phyloP scores from a whole-genome alignment of 2,113 vertebrate species.

The Pelusios castaneus region DNA sequence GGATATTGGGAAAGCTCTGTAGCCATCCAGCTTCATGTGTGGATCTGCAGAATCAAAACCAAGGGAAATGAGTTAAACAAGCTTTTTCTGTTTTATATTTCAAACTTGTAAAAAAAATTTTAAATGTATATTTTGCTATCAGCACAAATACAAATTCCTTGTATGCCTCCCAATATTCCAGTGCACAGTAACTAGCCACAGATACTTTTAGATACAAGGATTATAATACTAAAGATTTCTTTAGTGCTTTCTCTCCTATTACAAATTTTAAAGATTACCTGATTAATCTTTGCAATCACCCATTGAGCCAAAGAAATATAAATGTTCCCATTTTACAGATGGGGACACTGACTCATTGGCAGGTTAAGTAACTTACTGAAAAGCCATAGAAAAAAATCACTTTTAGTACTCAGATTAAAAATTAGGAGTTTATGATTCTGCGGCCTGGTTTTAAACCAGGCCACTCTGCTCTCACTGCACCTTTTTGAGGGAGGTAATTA shows the following conservation, averaged over 20 bases:
- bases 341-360: background rate
- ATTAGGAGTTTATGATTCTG: conserved; percentile 22
- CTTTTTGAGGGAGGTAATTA: conserved; percentile 57
- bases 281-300: conserved; percentile 34
- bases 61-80: background rate
- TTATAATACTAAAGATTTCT: background rate
- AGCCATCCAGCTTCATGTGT: background rate
- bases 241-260: background rate
- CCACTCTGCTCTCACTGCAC: background rate
- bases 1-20: conserved; percentile 33
- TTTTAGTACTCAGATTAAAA: background rate
- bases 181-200: background rate
- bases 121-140: background rate
- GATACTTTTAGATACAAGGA: fast-evolving
- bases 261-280: background rate
- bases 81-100: background rate
- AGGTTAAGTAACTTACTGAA: background rate
- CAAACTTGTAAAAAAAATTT: background rate
- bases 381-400: conserved; percentile 43
- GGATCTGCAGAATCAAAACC: background rate
- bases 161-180: background rate
- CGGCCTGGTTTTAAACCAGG: conserved; percentile 42
- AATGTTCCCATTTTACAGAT: background rate
- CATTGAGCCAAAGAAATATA: background rate
- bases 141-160: background rate